Evolutionary conservation across 2,888 invertebrate genomes (phyloP), one percentile per base, ranked within the genome.

Genomic region (Andrena haemorrhoa): DNA sequence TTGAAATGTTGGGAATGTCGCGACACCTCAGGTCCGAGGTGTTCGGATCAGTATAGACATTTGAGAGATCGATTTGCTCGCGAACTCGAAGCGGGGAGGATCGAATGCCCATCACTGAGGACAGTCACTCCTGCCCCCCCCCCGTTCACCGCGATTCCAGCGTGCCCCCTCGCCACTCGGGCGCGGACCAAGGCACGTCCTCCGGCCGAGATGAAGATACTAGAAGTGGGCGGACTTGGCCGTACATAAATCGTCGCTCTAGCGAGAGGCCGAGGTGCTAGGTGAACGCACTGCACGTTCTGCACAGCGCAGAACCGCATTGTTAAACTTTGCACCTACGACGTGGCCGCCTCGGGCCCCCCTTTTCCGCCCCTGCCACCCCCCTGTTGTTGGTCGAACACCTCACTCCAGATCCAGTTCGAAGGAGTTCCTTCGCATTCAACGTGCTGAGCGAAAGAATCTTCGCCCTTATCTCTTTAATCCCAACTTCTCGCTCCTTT

Each of bases 191-290:
- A 76, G 82, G 79, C 85, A 86, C 89, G 89, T 91, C 90, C 90
- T 90, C 87, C 85, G 87, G 88, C 84, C 87, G 87, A 93, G 92
- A 93, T 93, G 92, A 92, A 93, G 92, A 93, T 93, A 93, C 92
- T 88, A 89, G 86, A 85, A 87, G 77, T 88, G 89, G 92, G 92
- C 91, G 92, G 90, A 90, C 88, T 91, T 84, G 83, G 77, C 76
- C 82, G 84, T 82, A 87, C 90, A 93, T 93, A 92, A 92, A 93
- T 92, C 92, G 89, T 89, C 78, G 89, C 87, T 88, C 90, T 91
- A 92, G 91, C 88, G 87, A 91, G 90, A 84, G 86, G 86, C 86
- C 87, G 88, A 89, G 88, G 90, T 91, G 91, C 90, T 91, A 91
- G 91, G 87, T 90, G 89, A 89, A 86, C 87, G 89, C 85, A 87